Percentiles rank a stretch among this genome's conserved stretches.
Evolutionary conservation across 2,888 invertebrate genomes (phyloP).

Genomic region (Ornithoptera alexandrae): DNA sequence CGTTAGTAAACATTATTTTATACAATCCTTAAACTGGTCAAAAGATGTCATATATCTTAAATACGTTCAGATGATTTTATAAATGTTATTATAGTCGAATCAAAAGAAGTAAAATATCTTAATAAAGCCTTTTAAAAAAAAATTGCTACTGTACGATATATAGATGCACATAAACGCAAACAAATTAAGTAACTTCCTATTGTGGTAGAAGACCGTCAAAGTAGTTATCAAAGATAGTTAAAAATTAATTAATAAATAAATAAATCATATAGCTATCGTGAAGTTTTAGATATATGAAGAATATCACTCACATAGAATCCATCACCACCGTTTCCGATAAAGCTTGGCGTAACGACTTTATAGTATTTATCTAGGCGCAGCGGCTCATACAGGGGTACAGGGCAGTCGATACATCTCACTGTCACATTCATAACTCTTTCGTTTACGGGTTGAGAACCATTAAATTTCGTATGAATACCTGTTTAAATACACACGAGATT

Average conservation of each 20-base stretch:
- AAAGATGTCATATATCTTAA: too few relatives aligned
- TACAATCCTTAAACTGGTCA: too few relatives aligned
- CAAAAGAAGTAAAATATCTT: too few relatives aligned
- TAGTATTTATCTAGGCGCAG: conserved; percentile 80
- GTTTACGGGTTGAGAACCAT: conserved; percentile 75
- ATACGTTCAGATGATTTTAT: too few relatives aligned
- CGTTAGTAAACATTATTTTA: too few relatives aligned
- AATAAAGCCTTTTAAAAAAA: too few relatives aligned
- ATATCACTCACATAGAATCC: conserved; percentile 78
- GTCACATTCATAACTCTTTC: conserved; percentile 76
- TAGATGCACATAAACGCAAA: too few relatives aligned
- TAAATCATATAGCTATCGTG: neutral
- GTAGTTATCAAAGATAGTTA: too few relatives aligned
- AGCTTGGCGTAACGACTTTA: conserved; percentile 80
- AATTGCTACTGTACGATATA: too few relatives aligned
- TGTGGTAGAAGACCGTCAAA: too few relatives aligned
- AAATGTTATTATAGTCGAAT: too few relatives aligned
- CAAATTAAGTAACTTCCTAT: too few relatives aligned
- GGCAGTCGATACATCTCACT: conserved; percentile 82
- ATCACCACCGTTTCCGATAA: conserved; percentile 84
- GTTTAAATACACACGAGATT: neutral
- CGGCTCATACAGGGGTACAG: conserved; percentile 77
- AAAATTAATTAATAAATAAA: neutral
- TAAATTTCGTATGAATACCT: conserved; percentile 54
- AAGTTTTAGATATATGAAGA: neutral